A percentile compares a stretch with the other conserved stretches of the same genome.
phyloP scores from a whole-genome alignment of 2,113 vertebrate species.

The Agapornis roseicollis region DNA sequence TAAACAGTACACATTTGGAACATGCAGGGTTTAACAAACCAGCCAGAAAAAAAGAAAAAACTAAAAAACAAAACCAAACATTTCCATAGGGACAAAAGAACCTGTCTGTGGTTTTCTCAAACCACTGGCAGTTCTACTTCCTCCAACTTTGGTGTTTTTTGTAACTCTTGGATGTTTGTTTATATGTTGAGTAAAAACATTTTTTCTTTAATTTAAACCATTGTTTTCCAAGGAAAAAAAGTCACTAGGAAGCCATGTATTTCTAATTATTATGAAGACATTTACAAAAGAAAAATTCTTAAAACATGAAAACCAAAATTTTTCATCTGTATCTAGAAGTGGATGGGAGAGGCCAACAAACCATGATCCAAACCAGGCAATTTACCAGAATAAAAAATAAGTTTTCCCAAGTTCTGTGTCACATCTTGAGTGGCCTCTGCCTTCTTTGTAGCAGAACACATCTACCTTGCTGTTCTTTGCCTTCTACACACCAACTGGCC shows the following conservation, averaged over 20 bases:
- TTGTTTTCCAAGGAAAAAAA: constrained; percentile 32
- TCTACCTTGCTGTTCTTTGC: not conserved
- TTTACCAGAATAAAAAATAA: not conserved
- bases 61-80: not conserved
- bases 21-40: not conserved
- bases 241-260: constrained; percentile 17
- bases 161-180: constrained; percentile 28
- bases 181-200: constrained; percentile 3
- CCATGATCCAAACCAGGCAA: not conserved
- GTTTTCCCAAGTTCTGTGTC: not conserved
- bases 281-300: not conserved
- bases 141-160: not conserved
- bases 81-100: constrained; percentile 5
- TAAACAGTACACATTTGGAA: not conserved
- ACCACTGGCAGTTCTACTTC: constrained; percentile 20
- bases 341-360: not conserved
- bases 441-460: not conserved
- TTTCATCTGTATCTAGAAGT: not conserved
- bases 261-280: not conserved
- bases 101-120: constrained; percentile 1
- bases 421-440: not conserved
- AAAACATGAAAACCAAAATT: constrained; percentile 10
- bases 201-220: constrained; percentile 53
- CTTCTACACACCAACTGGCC: not conserved
- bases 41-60: not conserved